phyloP scores from a whole-genome alignment of 2,797 vertebrate genomes.

The Rhynchotus rufescens region DNA sequence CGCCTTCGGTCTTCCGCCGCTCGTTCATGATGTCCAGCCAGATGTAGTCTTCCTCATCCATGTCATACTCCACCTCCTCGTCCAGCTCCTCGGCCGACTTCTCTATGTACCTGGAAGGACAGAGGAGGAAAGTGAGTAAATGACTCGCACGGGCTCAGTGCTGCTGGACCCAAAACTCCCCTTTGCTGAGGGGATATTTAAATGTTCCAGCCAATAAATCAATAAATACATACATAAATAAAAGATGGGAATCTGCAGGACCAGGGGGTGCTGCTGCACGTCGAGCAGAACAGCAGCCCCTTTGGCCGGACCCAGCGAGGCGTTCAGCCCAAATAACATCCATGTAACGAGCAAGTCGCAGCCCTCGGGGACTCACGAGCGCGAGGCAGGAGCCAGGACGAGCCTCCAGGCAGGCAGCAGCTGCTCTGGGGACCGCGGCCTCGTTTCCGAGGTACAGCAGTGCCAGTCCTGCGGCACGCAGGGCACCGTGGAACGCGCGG shows the following conservation, averaged over 20 bases:
- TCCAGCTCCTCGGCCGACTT: constrained; percentile 98
- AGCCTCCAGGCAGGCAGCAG: neutral
- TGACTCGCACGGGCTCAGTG: fast-evolving
- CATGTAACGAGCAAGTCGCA: fast-evolving
- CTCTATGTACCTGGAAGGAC: constrained; percentile 91
- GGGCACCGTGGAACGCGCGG: neutral
- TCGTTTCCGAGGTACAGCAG: neutral
- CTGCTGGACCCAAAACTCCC: neutral
- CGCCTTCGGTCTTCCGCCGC: constrained; percentile 91
- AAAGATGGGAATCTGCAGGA: neutral
- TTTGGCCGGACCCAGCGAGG: neutral
- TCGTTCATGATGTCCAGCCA: constrained; percentile 99
- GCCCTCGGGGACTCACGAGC: neutral
- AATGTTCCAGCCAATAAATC: fast-evolving
- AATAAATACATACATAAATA: neutral
- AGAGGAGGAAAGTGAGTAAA: neutral
- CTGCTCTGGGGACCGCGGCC: neutral
- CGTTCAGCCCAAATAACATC: neutral
- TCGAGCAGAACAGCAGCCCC: fast-evolving
- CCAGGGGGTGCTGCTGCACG: neutral
- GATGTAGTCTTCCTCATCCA: constrained; percentile 98
- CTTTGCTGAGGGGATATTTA: neutral
- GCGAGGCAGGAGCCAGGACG: fast-evolving
- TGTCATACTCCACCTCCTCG: constrained; percentile 98
- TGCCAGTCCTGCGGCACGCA: neutral